Evolutionary conservation across 2,797 vertebrate species (phyloP), one percentile per base, ranked within the genome.

Genomic region (Tokudaia muenninki): DNA sequence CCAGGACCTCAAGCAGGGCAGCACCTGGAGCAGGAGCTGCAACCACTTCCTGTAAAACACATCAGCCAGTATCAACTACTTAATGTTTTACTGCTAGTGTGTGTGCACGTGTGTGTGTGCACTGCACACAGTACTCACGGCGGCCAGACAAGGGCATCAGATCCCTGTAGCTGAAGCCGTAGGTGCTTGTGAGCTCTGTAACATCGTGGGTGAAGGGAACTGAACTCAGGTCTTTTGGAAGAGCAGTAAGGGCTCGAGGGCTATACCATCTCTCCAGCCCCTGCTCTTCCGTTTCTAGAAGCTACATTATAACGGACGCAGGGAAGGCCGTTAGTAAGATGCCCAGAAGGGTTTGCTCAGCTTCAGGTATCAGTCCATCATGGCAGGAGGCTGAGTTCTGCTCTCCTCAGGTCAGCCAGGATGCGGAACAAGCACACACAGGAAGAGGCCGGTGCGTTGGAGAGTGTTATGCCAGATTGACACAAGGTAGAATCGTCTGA

Each of bases 41-140:
- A 52, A 24, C 44, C 12, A 26, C 44, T 70, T 70, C n/a, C 65
- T 52, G 47, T 65, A 21, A 67, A 50, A 29, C 3, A 50, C 65
- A 70, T 52, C 63, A 52, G 16, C 47, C 3, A 2, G 65, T 1
- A 8, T 67, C 22, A 52, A 26, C 47, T 26, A 72, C 47, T 50
- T 52, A n/a, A n/a, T 1, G 41, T 65, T 31, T 61, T 31, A 44
- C 14, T 41, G 55, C 22, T 63, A 24, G 41, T 57, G 1, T 80
- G 52, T 6, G 2, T 80, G 78, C 11, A 2, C 52, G 3, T 22
- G 52, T 37, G 0, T 4, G 47, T 4, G 2, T 2, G 6, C 52
- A n/a, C 6, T 7, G 22, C 26, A n/a, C 6, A 6, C 22, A 24
- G 2, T 41, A 41, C 8, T 10, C n/a, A 44, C 5, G 34, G n/a